Evolutionary conservation across 2,113 vertebrate genomes (phyloP), one percentile per base, ranked within the genome.

Genomic region (Clarias batrachus): DNA sequence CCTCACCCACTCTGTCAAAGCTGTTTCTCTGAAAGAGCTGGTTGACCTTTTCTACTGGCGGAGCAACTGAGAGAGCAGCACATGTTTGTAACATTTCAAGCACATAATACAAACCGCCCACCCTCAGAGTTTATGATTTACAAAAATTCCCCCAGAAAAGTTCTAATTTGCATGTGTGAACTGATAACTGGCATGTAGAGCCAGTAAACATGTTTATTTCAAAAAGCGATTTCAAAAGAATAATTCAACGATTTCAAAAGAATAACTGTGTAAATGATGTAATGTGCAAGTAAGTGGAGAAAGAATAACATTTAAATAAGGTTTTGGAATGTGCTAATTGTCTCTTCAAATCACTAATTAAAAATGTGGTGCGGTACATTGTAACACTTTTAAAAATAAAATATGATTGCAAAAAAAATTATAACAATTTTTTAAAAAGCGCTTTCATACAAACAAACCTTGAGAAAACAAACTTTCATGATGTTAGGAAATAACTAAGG

Each of bases 11-110:
- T n/a, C 76, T 48, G 68, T 54, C 68, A 57, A 79, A 57, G 48
- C 37, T 33, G 30, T 73, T 70, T 41, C 37, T 81, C 66, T 62
- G 8, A 73, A 60, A 78, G 78, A 82, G 57, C 25, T 62, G 76
- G 63, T 19, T 66, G 78, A 82, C 65, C 66, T 81, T 86, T 81
- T 27, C 52, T 0, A 27, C 66, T 37, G 68, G 48, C 54, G 30
- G 57, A 23, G 56, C 54, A 37, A 12, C 30, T 41, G 13, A 66
- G 25, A 21, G 21, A 56, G 62, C 41, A 16, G 10, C 3, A 52
- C 17, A 71, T 30, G 54, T 11, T 48, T 48, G 23, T 17, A 37
- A 56, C 74, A 60, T 41, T 85, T 85, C 19, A 30, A 78, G 30
- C 83, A 65, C 33, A 62, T 17, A 65, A 52, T 59, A 21, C 56